A percentile compares a stretch with the other conserved stretches of the same genome.
Conservation (phyloP, 1,140 invertebrate species). For the Tribolium castaneum region DNA sequence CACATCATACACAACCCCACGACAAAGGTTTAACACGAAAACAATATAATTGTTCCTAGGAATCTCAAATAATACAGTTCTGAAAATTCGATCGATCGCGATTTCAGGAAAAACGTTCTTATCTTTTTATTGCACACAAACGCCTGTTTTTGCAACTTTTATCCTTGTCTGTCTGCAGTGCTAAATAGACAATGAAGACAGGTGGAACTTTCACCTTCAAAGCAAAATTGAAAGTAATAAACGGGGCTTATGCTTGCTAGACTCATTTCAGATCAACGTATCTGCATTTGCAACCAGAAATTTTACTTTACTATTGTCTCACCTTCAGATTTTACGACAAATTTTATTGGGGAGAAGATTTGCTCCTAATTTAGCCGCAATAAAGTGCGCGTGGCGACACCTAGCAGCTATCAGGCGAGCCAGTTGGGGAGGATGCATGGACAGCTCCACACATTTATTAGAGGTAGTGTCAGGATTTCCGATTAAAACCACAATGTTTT, state of each 20-base stretch:
- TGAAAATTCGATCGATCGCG: not conserved
- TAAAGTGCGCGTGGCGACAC: not conserved
- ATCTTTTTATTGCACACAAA: not conserved
- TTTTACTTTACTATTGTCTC: conserved; percentile 23
- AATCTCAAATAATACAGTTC: not conserved
- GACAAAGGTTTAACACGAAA: not conserved
- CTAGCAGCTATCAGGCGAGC: not conserved
- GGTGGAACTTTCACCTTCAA: conserved; percentile 8
- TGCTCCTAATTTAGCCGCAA: not conserved
- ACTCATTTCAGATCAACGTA: conserved; percentile 16
- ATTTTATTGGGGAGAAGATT: conserved; percentile 5
- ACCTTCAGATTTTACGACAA: conserved; percentile 24
- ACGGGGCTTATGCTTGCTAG: not conserved
- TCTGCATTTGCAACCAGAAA: conserved; percentile 2
- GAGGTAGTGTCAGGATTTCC: not conserved
- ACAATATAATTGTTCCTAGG: not conserved
- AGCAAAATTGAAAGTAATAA: conserved; percentile 4
- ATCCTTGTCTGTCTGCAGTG: not conserved
- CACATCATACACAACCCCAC: not conserved
- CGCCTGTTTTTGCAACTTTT: not conserved
- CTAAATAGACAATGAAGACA: not conserved
- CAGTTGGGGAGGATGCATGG: not conserved
- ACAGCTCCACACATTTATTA: too few relatives aligned
- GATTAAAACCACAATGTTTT: not conserved
- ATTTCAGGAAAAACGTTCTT: too few relatives aligned